These are phyloP conservation scores for Perca schrenkii DNA, from an alignment of 2,113 vertebrate species.

Conservation along the genomic window DNA sequence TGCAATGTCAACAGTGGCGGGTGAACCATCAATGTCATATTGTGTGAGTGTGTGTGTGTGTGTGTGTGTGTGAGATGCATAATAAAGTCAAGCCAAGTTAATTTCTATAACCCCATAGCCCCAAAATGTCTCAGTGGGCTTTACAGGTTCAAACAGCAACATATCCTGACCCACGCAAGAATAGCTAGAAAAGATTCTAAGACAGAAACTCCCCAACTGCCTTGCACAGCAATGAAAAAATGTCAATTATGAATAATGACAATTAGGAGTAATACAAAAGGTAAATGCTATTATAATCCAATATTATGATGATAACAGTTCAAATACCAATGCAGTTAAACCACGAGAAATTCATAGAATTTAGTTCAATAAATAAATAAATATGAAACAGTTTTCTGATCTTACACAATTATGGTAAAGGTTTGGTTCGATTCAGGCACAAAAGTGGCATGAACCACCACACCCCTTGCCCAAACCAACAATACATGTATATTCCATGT, in stretches of 20 bases:
- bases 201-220: neutral
- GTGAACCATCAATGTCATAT: conserved; percentile 15
- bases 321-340: neutral
- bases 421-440: neutral
- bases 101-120: neutral
- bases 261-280: neutral
- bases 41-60: neutral
- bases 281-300: neutral
- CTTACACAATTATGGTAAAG: neutral
- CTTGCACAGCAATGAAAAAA: neutral
- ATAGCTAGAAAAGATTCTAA: neutral
- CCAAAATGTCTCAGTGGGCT: conserved; percentile 6
- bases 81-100: conserved; percentile 31
- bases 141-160: conserved; percentile 1
- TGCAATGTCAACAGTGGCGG: conserved; percentile 10
- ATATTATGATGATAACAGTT: neutral
- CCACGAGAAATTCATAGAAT: too few relatives aligned
- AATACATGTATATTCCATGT: neutral
- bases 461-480: neutral
- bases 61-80: neutral
- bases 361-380: too few relatives aligned
- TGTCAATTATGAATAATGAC: neutral
- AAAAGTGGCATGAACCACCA: neutral
- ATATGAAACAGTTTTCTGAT: neutral
- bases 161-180: neutral